Conservation (phyloP, 2,888 invertebrate species). For the Megastigmus dorsalis region DNA sequence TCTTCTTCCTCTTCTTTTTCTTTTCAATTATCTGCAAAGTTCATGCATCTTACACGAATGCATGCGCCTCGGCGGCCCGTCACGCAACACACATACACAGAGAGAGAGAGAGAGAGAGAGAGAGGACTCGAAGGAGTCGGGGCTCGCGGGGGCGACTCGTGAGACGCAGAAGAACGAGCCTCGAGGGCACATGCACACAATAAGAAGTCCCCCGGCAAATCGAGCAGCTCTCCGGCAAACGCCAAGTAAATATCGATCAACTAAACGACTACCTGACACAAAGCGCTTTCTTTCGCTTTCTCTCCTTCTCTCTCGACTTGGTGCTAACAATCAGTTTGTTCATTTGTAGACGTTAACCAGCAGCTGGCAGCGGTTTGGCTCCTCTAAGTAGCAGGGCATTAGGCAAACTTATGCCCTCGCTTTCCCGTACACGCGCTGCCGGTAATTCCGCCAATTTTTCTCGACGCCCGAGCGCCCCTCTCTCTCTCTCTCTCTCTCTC, state of each 20-base stretch:
- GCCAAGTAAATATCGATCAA: conserved; percentile 37
- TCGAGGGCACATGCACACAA: background rate
- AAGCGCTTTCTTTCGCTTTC: background rate
- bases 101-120: no score
- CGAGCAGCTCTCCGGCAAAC: background rate
- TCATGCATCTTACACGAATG: background rate
- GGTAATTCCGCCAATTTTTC: conserved; percentile 37
- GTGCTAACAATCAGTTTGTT: conserved; percentile 45
- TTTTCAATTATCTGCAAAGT: conserved; percentile 32
- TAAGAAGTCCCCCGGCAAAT: conserved; percentile 26
- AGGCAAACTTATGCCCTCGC: conserved; percentile 37
- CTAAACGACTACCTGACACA: conserved; percentile 2
- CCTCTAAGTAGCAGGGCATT: conserved; percentile 25
- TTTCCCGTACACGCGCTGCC: conserved; percentile 22
- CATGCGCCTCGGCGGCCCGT: background rate
- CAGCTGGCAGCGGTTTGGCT: conserved; percentile 26
- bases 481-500: no score
- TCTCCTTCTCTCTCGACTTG: background rate
- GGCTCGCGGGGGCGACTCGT: no score
- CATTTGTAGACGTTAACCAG: conserved; percentile 30
- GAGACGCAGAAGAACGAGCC: no score
- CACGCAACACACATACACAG: conserved; percentile 1
- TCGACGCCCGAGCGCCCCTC: conserved; percentile 26
- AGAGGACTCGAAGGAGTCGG: no score
- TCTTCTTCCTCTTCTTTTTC: background rate